Base-by-base conservation (phyloP, 2,888 invertebrate species). In the Ormyrus labotus region DNA sequence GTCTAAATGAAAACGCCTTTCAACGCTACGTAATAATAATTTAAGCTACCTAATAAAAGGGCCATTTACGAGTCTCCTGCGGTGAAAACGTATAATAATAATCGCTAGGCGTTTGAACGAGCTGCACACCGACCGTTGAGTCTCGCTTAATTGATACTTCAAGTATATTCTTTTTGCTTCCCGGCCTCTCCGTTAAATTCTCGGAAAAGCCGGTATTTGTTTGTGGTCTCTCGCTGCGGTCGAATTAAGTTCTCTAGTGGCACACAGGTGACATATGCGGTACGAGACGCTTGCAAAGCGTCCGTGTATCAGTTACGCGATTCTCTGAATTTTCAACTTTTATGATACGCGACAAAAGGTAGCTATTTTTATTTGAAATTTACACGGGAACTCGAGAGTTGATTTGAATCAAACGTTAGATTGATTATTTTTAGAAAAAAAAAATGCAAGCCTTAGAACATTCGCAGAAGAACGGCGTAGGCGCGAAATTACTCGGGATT, bases 181-280 rank as follows among this genome's bases (percentile, higher is more conserved):
- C 50, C 19, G 51, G 48, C 48, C 6, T 55, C 68, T 45, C 55
- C 63, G 11, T n/a, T 69, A 69, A 69, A 57, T 75, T 67, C 60
- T 50, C 6, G 60, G 48, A 60, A 69, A 13, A 47, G 63, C 13
- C 6, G 53, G 48, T 73, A 73, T 73, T 73, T 64, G 19, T 19
- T 61, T 45, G 75, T 34, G 75, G 75, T 75, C 45, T 51, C 51
- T 9, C 11, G 50, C 60, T 61, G 75, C 10, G 75, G 61, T 76
- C 61, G 76, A 69, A 69, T 68, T 60, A 13, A 76, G 68, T 68
- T 74, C 60, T 53, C 75, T 45, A 8, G 61, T 53, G 19, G 19
- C 0, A 19, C 45, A 45, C 47, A n/a, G 13, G 53, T 48, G 60
- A 68, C 55, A 60, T 47, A 7, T 73, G 73, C 19, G 50, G 67